Evolutionary conservation across 1,140 invertebrate species (phyloP), one percentile per base, ranked within the genome.

Genomic region (Apis mellifera): DNA sequence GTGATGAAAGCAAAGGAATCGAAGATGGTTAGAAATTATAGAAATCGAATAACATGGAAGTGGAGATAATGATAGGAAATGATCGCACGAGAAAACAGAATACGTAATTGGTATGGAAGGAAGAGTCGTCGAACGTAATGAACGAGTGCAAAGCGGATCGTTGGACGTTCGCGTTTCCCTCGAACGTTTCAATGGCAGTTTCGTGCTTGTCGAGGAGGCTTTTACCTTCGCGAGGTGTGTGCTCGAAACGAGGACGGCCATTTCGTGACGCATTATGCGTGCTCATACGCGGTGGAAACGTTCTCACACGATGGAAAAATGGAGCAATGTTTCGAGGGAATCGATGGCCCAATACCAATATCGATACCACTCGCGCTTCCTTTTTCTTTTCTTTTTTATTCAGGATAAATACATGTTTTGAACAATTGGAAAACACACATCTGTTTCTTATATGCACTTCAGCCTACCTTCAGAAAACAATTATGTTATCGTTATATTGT

Each of bases 191-290:
- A 74, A 84, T 48, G 60, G 52, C 80, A 60, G 57, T 80, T 78
- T 83, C 80, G 85, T 86, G 74, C 68, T 62, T 59, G 70, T 73
- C 73, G 77, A 71, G 60, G 32, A 76, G 80, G 76, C 77, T 81
- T 80, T 84, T 87, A 84, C 83, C 78, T 79, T 83, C 71, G 48
- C 66, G 64, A 57, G 52, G 82, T 73, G 55, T 73, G 55, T 81
- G 55, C 78, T 87, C 65, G 86, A 87, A 87, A 87, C 73, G 86
- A 79, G 86, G 86, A 85, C 86, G 86, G 82, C 59, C 74, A 69
- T 87, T 73, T 65, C 86, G 85, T 84, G 74, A 79, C 77, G 84
- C 79, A 86, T 87, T 87, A 87, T 86, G 69, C 86, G 86, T 84
- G 83, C 69, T 82, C 82, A 84, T 81, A 86, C 73, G 77, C 78